Base-by-base conservation (phyloP, 2,113 vertebrate species). In the Hippocampus mohnikei region DNA sequence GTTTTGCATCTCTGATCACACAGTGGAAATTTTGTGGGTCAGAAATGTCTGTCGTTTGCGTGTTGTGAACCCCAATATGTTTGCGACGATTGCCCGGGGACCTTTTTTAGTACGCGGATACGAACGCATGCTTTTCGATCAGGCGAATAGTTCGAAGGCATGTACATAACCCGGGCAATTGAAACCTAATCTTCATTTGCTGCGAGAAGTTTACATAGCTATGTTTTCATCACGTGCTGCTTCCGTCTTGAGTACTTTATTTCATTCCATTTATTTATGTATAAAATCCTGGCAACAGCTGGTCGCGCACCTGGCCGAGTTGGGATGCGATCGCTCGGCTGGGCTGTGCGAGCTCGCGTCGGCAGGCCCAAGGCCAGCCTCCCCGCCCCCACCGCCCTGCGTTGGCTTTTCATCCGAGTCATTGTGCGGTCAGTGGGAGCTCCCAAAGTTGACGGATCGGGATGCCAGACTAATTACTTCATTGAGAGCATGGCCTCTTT, bases 271-370 rank as follows among this genome's bases (percentile, higher is more conserved):
- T 29, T 33, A 33, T 33, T 33, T 44, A 44, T 44, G 13, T 13
- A 44, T 44, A 44, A 33, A 33, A 5, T 80, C 70, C 33, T 69
- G 3, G 12, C 68, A 88, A 81, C 89, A 88, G 81, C 86, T 90
- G 89, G 86, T 50, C 37, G 71, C 84, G 85, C 85, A 87, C 84
- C 85, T 89, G 84, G 80, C 80, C 67, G 75, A 77, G 78, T 71
- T 10, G 72, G 71, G 83, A 75, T 66, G 63, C 23, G 69, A 13
- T 78, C 25, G 20, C 67, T 75, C 25, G 3, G 27, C 29, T 33
- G 29, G 29, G 29, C 29, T 41, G 67, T 48, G 69, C 72, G 69
- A 66, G 56, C 56, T 64, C 21, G 67, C 77, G 74, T 73, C 75
- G 71, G 67, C 67, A 75, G 78, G 73, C 50, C 20, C 50, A 5